Evolutionary conservation across 2,888 invertebrate species (phyloP).

Genomic region (Drosophila eohydei): DNA sequence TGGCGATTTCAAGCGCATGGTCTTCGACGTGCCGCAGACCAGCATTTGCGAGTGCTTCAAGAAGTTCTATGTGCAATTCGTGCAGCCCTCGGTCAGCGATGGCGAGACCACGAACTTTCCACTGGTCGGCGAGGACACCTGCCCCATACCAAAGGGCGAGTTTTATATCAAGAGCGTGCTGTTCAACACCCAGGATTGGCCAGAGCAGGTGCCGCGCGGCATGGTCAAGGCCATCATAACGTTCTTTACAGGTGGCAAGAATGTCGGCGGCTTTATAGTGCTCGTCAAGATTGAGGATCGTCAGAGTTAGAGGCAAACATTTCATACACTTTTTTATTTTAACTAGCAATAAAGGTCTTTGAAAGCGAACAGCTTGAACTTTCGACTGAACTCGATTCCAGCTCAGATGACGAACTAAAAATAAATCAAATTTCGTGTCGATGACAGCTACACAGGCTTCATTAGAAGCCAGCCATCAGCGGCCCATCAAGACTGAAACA

Average conservation of each 20-base stretch:
- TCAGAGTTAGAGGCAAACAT: slow-evolving; percentile 15
- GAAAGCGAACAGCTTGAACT: slow-evolving; percentile 41
- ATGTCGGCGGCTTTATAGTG: slow-evolving; percentile 69
- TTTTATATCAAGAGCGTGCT: slow-evolving; percentile 68
- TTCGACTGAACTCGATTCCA: background rate
- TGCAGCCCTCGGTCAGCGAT: slow-evolving; percentile 69
- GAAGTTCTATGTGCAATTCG: slow-evolving; percentile 75
- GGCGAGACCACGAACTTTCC: slow-evolving; percentile 77
- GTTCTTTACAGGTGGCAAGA: slow-evolving; percentile 63
- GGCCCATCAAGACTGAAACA: slow-evolving; percentile 40
- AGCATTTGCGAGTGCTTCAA: slow-evolving; percentile 77
- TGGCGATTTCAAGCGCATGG: slow-evolving; percentile 74
- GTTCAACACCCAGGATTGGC: slow-evolving; percentile 76
- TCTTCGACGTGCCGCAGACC: slow-evolving; percentile 74
- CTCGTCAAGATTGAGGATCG: slow-evolving; percentile 71
- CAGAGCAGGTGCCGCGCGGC: slow-evolving; percentile 77
- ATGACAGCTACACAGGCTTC: slow-evolving; percentile 52
- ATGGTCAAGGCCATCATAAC: slow-evolving; percentile 72
- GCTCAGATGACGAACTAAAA: slow-evolving; percentile 32
- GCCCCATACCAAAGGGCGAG: slow-evolving; percentile 76
- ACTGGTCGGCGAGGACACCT: slow-evolving; percentile 67
- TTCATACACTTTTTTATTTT: background rate
- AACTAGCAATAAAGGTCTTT: slow-evolving; percentile 49
- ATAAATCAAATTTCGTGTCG: slow-evolving; percentile 52
- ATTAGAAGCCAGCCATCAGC: slow-evolving; percentile 61